Conservation (phyloP, 1,140 invertebrate species). For the Drosophila simulans region DNA sequence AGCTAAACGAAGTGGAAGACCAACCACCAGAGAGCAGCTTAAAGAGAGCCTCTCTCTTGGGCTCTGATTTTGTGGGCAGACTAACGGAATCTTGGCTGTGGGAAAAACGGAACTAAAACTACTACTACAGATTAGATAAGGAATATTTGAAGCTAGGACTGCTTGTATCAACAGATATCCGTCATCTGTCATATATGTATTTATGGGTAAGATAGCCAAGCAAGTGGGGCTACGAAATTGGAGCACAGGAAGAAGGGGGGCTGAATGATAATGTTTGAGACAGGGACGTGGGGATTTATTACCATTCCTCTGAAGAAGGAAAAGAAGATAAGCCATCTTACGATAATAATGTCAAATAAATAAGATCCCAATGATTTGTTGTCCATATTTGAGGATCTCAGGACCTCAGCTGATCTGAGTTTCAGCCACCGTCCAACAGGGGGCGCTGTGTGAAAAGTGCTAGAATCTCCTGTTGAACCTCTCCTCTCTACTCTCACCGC, state of each 20-base stretch:
- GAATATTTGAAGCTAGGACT: neutral
- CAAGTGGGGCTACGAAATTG: neutral
- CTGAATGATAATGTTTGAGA: neutral
- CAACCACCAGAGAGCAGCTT: constrained; percentile 4
- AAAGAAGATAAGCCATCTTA: neutral
- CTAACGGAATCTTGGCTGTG: constrained; percentile 19
- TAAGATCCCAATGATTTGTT: neutral
- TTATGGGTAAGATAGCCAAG: too few species aligned
- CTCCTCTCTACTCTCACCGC: neutral
- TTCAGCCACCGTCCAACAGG: constrained; percentile 17
- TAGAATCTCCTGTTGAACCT: constrained; percentile 43
- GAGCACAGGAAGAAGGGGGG: neutral
- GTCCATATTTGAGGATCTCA: neutral
- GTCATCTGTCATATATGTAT: neutral
- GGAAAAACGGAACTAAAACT: neutral
- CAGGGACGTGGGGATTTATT: neutral
- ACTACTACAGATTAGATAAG: constrained; percentile 21
- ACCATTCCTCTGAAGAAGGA: neutral
- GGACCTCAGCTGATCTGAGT: neutral
- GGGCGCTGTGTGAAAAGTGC: constrained; percentile 10
- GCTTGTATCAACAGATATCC: neutral
- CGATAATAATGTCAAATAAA: neutral
- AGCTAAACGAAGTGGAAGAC: constrained; percentile 14
- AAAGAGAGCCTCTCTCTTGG: constrained; percentile 11
- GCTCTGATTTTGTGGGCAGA: constrained; percentile 14